These are phyloP conservation scores for Caenorhabditis briggsae DNA, from an alignment of 1,140 invertebrate species.

Conservation along the genomic window DNA sequence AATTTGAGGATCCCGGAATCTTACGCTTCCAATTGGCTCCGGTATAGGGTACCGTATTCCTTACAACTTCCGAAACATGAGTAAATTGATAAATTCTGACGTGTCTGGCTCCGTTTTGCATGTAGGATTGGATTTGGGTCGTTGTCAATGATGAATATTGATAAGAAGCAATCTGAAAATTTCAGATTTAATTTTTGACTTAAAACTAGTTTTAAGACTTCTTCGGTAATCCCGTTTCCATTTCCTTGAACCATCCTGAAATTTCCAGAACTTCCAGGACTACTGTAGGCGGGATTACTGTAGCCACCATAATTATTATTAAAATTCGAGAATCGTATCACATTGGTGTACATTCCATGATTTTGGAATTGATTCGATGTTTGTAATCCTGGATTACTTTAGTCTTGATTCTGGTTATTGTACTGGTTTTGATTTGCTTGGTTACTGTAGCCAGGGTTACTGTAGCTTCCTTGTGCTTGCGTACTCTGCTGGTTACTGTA, in stretches of 20 bases:
- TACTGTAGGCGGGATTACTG: no score
- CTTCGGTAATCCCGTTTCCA: no score
- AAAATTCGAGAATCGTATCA: conserved; percentile 27
- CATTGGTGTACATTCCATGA: conserved; percentile 43
- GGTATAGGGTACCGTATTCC: conserved; percentile 49
- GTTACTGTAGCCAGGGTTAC: no score
- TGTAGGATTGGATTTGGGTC: conserved; percentile 55
- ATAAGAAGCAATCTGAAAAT: conserved; percentile 46
- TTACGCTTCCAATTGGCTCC: conserved; percentile 60
- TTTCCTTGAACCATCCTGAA: neutral
- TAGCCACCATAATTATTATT: conserved; percentile 9
- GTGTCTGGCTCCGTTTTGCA: conserved; percentile 53
- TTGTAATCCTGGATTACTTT: neutral
- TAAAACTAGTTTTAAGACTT: no score
- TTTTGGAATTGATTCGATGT: conserved; percentile 11
- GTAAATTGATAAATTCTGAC: conserved; percentile 61
- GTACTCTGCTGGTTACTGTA: neutral
- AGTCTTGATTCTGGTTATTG: neutral
- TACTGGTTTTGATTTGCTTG: conserved; percentile 26
- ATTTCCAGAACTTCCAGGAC: no score
- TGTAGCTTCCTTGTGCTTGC: neutral
- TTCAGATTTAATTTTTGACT: no score
- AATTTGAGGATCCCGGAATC: neutral
- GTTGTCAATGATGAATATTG: conserved; percentile 32
- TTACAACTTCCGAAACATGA: conserved; percentile 57